Evolutionary conservation across 2,113 vertebrate genomes (phyloP).

Genomic region (Grantiella picta): DNA sequence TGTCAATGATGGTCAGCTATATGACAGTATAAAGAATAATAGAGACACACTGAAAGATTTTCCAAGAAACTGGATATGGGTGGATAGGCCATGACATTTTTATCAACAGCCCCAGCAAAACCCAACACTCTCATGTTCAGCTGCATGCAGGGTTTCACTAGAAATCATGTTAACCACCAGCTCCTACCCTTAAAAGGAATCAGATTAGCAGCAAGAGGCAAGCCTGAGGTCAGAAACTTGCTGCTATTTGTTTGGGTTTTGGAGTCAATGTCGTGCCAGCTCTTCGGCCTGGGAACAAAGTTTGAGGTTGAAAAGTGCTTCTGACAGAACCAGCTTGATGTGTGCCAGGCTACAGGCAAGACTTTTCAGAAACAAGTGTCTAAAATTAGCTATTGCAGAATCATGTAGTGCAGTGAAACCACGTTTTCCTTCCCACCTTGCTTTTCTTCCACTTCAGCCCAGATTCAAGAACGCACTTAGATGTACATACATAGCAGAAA

Average conservation of each 20-base stretch:
- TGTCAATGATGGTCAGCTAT: background rate
- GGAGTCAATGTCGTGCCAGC: background rate
- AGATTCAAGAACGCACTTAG: background rate
- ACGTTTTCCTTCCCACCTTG: background rate
- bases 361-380: background rate
- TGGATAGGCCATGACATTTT: background rate
- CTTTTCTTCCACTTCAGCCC: background rate
- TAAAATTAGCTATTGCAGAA: conserved; percentile 9
- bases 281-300: conserved; percentile 48
- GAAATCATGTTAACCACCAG: conserved; percentile 27
- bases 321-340: conserved; percentile 18
- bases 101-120: background rate
- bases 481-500: background rate
- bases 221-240: conserved; percentile 27
- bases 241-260: conserved; percentile 42
- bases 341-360: conserved; percentile 6
- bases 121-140: background rate
- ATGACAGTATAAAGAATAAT: background rate
- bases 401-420: background rate
- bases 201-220: conserved; percentile 52
- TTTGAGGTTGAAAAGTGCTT: conserved; percentile 31
- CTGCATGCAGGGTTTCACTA: background rate
- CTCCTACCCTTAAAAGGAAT: conserved; percentile 72
- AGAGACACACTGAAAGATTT: background rate
- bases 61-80: background rate